phyloP scores from a whole-genome alignment of 2,888 invertebrate species.

The Drosophila subquinaria region DNA sequence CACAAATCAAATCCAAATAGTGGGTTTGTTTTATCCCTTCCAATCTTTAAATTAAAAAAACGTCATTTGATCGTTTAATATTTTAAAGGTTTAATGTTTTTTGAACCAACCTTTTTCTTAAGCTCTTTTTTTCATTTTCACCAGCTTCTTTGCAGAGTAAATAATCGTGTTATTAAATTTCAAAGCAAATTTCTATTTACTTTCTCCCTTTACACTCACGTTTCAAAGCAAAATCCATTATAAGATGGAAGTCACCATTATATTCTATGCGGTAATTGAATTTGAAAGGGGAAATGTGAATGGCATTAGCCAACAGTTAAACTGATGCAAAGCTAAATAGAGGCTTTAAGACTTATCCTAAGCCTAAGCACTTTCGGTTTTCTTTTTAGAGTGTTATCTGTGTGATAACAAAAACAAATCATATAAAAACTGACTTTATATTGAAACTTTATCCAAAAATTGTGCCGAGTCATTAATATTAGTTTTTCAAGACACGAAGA shows the following conservation, averaged over 20 bases:
- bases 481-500: slow-evolving; percentile 12
- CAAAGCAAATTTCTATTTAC: slow-evolving; percentile 6
- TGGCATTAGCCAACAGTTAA: background rate
- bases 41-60: background rate
- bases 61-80: background rate
- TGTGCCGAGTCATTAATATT: background rate
- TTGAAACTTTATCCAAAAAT: background rate
- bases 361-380: background rate
- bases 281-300: background rate
- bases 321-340: background rate
- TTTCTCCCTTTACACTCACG: background rate
- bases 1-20: slow-evolving; percentile 29
- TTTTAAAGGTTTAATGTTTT: background rate
- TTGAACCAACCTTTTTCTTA: slow-evolving; percentile 5
- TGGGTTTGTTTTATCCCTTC: no score
- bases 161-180: background rate
- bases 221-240: slow-evolving; percentile 17
- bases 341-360: background rate
- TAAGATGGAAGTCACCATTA: background rate
- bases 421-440: background rate
- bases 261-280: slow-evolving; percentile 3
- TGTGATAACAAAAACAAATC: background rate
- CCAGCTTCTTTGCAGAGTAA: background rate
- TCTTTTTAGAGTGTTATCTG: background rate
- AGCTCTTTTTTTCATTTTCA: background rate